Conservation (phyloP, 2,797 vertebrate species). For the Scolopax bukidnonensis region DNA sequence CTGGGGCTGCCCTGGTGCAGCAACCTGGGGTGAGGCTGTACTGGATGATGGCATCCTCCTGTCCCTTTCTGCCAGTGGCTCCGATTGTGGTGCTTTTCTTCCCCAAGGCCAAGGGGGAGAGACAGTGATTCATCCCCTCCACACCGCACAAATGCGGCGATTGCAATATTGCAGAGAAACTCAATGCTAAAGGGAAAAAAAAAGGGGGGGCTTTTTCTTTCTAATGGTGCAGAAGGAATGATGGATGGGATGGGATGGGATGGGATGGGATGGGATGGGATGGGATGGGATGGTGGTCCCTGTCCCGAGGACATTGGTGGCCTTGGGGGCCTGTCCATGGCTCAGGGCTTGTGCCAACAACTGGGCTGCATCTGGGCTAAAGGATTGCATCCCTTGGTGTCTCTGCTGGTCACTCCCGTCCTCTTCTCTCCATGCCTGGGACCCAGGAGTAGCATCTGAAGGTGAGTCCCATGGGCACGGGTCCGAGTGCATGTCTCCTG, state of each 20-base stretch:
- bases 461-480: not conserved
- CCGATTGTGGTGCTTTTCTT: accelerated
- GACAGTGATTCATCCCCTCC: not conserved
- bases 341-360: not conserved
- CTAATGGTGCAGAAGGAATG: accelerated
- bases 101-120: slow-evolving; percentile 1
- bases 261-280: not conserved
- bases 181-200: accelerated
- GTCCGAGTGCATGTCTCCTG: accelerated
- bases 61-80: accelerated
- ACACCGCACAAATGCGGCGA: accelerated
- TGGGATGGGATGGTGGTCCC: not conserved
- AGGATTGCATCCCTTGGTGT: accelerated
- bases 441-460: not conserved
- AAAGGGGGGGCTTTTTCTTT: not conserved
- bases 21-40: not conserved
- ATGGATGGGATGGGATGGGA: not conserved
- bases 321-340: not conserved
- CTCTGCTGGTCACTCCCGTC: not conserved
- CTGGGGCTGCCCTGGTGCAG: not conserved
- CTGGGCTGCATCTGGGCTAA: not conserved
- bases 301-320: not conserved
- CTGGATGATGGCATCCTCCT: not conserved
- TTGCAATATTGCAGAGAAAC: not conserved
- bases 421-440: not conserved